Evolutionary conservation across 1,140 invertebrate species (phyloP).

Genomic region (Cepaea nemoralis): DNA sequence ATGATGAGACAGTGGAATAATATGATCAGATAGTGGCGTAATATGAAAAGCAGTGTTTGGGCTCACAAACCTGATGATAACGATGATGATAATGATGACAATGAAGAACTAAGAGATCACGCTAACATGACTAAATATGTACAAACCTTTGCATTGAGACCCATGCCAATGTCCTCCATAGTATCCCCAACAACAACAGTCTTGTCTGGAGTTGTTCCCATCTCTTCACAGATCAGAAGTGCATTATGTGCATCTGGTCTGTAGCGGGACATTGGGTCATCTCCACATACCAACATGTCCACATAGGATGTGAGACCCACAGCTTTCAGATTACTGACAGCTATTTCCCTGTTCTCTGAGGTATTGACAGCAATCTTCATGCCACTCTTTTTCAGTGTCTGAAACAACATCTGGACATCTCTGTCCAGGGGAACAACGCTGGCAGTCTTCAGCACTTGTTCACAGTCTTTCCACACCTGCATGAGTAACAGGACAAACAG

Average conservation of each 20-base stretch:
- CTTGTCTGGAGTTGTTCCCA: conserved; percentile 66
- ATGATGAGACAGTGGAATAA: no score
- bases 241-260: conserved; percentile 65
- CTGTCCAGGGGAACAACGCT: conserved; percentile 44
- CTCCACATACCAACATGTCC: conserved; percentile 73
- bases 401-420: conserved; percentile 63
- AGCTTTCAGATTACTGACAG: conserved; percentile 62
- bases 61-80: no score
- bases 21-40: no score
- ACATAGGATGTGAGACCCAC: conserved; percentile 66
- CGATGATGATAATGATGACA: no score
- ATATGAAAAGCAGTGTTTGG: no score
- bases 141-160: conserved; percentile 63
- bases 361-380: conserved; percentile 74
- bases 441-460: conserved; percentile 44
- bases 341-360: conserved; percentile 65
- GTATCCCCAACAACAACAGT: conserved; percentile 73
- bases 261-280: conserved; percentile 66
- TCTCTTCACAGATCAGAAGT: conserved; percentile 69
- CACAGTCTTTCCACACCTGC: conserved; percentile 56
- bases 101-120: background rate
- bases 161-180: conserved; percentile 71
- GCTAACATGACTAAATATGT: no score
- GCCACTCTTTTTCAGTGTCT: conserved; percentile 64
- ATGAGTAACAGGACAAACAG: background rate